Evolutionary conservation across 2,888 invertebrate genomes (phyloP).

Genomic region (Eristalis pertinax): DNA sequence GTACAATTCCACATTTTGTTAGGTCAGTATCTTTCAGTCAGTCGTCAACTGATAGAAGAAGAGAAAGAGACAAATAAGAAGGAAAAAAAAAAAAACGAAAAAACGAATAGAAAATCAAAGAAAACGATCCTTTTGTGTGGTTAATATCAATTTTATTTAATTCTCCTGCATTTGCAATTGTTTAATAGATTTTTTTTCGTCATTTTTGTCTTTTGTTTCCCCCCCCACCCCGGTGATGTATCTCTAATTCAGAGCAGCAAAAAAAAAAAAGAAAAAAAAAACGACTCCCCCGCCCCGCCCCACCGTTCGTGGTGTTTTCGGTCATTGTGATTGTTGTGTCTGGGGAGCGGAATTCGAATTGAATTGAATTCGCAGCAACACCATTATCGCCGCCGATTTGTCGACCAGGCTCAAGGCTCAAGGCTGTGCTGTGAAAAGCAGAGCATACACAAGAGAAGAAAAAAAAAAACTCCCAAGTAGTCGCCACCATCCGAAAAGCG

Average conservation of each 20-base stretch:
- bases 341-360: background rate
- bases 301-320: background rate
- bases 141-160: slow-evolving; percentile 19
- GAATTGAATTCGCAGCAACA: background rate
- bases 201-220: background rate
- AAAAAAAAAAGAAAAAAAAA: too few relatives aligned
- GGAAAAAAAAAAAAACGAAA: background rate
- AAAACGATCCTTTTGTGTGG: background rate
- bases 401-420: background rate
- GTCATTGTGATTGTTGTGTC: slow-evolving; percentile 7
- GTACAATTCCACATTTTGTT: slow-evolving; percentile 22
- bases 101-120: background rate
- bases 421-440: background rate
- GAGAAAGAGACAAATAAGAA: background rate
- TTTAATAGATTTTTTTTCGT: too few relatives aligned
- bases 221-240: background rate
- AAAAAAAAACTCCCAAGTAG: background rate
- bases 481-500: background rate
- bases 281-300: background rate
- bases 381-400: background rate
- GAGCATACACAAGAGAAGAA: background rate
- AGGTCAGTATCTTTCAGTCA: slow-evolving; percentile 49
- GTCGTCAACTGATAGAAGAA: slow-evolving; percentile 14
- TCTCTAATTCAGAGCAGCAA: background rate
- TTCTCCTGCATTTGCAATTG: background rate